These are phyloP conservation scores for Drosophila persimilis DNA, from an alignment of 1,140 invertebrate species.

Conservation along the genomic window DNA sequence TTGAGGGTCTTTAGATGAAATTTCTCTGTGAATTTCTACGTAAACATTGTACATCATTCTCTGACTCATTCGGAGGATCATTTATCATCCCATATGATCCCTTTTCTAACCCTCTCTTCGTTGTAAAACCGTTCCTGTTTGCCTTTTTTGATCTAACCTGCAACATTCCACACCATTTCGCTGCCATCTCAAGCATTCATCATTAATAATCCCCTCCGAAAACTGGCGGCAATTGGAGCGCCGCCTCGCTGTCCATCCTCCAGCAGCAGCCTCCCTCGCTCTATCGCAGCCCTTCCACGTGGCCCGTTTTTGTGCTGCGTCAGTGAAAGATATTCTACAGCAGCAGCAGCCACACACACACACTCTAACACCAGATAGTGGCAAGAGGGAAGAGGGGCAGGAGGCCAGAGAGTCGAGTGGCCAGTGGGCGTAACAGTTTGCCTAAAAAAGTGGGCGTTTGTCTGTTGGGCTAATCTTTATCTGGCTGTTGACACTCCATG, in stretches of 20 bases:
- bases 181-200: slow-evolving; percentile 79
- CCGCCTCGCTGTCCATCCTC: not conserved
- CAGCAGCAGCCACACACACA: slow-evolving; percentile 31
- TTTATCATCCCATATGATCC: too few species aligned
- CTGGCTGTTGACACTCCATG: slow-evolving; percentile 79
- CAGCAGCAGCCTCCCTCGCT: too few species aligned
- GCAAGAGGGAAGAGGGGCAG: not conserved
- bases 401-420: slow-evolving; percentile 45
- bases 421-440: slow-evolving; percentile 68
- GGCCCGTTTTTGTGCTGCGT: slow-evolving; percentile 69
- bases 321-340: slow-evolving; percentile 72
- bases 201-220: slow-evolving; percentile 68
- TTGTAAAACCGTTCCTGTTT: slow-evolving; percentile 21
- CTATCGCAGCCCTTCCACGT: slow-evolving; percentile 43
- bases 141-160: slow-evolving; percentile 9
- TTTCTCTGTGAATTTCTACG: too few species aligned
- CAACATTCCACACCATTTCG: slow-evolving; percentile 75
- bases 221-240: slow-evolving; percentile 49
- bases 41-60: too few species aligned
- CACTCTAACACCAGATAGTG: not conserved
- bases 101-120: not conserved
- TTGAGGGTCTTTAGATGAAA: too few species aligned
- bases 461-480: slow-evolving; percentile 76
- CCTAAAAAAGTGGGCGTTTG: slow-evolving; percentile 80
- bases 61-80: too few species aligned